phyloP scores from a whole-genome alignment of 2,797 vertebrate species.

The Cheirogaleus major region DNA sequence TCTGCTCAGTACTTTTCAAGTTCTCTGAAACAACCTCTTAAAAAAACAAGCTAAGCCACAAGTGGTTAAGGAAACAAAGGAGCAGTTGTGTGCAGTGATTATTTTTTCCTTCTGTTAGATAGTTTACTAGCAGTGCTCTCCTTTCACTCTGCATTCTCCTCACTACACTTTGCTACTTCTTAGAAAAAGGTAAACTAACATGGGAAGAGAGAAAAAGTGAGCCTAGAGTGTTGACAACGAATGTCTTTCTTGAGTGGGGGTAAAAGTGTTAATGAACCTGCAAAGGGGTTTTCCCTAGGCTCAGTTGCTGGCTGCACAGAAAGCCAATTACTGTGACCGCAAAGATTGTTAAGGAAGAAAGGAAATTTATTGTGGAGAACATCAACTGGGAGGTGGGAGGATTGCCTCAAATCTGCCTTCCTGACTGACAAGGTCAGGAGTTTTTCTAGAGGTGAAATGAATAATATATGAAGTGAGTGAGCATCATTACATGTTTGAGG shows the following conservation, averaged over 20 bases:
- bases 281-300: background rate
- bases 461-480: background rate
- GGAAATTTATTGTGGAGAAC: background rate
- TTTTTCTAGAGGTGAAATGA: background rate
- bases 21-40: no score
- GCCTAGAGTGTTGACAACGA: background rate
- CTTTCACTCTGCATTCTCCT: background rate
- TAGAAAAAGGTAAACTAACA: background rate
- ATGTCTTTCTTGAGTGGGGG: background rate
- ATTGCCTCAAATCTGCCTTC: background rate
- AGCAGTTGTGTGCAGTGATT: no score
- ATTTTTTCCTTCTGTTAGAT: no score
- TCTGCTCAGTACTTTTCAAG: no score
- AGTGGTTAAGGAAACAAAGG: no score
- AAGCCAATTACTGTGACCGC: background rate
- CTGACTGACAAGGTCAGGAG: background rate
- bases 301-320: background rate
- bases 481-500: background rate
- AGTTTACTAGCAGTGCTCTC: no score
- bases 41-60: no score
- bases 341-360: background rate
- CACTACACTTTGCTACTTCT: background rate
- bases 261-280: background rate
- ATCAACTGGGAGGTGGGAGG: background rate
- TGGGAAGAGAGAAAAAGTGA: background rate